Conservation (phyloP, 2,888 invertebrate species). For the Didymodactylos carnosus region DNA sequence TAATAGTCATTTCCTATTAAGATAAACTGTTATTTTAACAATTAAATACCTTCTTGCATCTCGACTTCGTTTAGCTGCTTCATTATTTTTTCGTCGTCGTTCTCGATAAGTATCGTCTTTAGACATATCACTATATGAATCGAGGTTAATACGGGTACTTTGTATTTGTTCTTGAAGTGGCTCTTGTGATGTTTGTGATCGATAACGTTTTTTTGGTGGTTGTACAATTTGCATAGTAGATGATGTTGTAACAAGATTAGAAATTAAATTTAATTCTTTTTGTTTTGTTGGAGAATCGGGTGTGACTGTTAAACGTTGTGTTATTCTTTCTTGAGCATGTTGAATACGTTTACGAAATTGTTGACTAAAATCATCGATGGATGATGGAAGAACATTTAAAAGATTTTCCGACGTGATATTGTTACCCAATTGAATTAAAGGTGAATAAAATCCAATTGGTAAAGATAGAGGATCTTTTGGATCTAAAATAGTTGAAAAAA, state of each 20-base stretch:
- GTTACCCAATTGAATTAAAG: background rate
- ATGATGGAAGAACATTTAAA: background rate
- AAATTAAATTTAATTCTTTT: background rate
- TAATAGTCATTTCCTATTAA: too few species aligned
- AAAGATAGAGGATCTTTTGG: background rate
- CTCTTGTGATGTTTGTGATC: background rate
- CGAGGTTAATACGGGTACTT: background rate
- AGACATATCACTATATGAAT: background rate
- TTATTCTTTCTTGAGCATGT: background rate
- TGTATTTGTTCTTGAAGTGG: background rate
- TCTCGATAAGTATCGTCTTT: conserved; percentile 69
- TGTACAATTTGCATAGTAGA: background rate
- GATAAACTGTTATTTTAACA: too few species aligned
- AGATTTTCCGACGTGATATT: background rate
- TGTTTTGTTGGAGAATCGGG: background rate
- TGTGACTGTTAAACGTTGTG: background rate
- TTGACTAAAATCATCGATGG: background rate
- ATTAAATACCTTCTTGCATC: conserved; percentile 72
- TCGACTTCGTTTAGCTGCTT: conserved; percentile 76
- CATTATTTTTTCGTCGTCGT: conserved; percentile 69
- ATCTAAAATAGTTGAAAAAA: too few species aligned
- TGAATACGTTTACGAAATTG: background rate
- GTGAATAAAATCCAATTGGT: background rate
- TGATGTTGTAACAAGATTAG: background rate
- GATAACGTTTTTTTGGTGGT: background rate